phyloP scores from a whole-genome alignment of 1,140 invertebrate genomes.

The Drosophila triauraria region DNA sequence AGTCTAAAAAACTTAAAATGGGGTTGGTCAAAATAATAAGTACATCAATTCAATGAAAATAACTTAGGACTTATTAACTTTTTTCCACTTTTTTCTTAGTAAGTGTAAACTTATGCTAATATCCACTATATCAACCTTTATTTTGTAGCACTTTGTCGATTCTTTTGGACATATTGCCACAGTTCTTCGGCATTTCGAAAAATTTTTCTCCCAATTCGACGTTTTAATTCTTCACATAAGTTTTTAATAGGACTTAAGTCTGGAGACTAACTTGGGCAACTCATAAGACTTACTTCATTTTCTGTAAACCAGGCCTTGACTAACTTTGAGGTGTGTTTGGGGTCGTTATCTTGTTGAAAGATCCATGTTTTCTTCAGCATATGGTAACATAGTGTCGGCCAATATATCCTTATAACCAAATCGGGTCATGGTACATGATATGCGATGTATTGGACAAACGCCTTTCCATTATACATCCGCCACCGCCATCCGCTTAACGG shows the following conservation, averaged over 20 bases:
- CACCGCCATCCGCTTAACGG: slow-evolving; percentile 3
- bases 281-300: slow-evolving; percentile 3
- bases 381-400: slow-evolving; percentile 5
- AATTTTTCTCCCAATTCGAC: neutral
- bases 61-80: neutral
- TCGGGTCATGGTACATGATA: neutral
- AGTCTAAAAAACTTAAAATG: slow-evolving; percentile 11
- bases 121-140: neutral
- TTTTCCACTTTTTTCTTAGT: neutral
- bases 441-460: slow-evolving; percentile 10
- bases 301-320: slow-evolving; percentile 12
- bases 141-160: slow-evolving; percentile 15
- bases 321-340: slow-evolving; percentile 9
- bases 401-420: no score
- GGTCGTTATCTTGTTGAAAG: slow-evolving; percentile 14
- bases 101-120: neutral
- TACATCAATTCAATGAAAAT: slow-evolving; percentile 1
- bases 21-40: neutral
- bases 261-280: slow-evolving; percentile 3
- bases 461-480: slow-evolving; percentile 4
- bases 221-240: neutral
- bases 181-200: slow-evolving; percentile 3
- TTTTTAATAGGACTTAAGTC: slow-evolving; percentile 1
- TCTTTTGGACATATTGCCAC: neutral
- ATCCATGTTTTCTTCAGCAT: slow-evolving; percentile 16